Evolutionary conservation across 1,140 invertebrate species (phyloP), one percentile per base, ranked within the genome.

Genomic region (Leptonema lineaticorne): DNA sequence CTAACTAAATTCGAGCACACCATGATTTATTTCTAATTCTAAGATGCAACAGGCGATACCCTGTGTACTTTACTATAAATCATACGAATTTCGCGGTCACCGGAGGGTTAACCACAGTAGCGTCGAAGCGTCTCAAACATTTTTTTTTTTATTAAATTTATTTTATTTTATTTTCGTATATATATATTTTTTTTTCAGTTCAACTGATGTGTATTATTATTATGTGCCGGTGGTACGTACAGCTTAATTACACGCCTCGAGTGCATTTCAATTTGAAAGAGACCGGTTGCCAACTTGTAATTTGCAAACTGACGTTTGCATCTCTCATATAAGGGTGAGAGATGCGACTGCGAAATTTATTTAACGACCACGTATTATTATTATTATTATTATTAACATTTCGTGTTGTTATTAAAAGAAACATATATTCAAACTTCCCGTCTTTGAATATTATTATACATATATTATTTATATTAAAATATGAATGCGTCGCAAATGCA

Each of bases 211-310:
- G 11, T 11, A 16, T 16, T 41, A 53, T 53, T 11, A 53, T 53
- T 26, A 53, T 14, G 20, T 14, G 20, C 22, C 7, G 7, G 9
- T 14, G 8, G 50, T 53, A 53, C 50, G 16, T 45, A 9, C 37
- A 45, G 16, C 37, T 53, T 53, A 53, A 53, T 53, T 53, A 53
- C 50, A 53, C 22, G 50, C 50, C 27, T 53, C 50, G 50, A 24
- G 20, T 53, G 50, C 50, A 53, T 53, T 53, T 53, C 50, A 53
- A 53, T 53, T 53, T 53, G 22, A 24, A 9, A 48, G 46, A 20
- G 16, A 18, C 16, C 46, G 46, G 20, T 14, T 9, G 46, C 50
- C 16, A n/a, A n/a, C n/a, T 18, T 53, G 50, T 24, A 53, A 53
- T 53, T 53, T 53, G 50, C 50, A 53, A n/a, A 53, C 50, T 26